Evolutionary conservation across 1,140 invertebrate genomes (phyloP).

Genomic region (Elymnias hypermnestra): DNA sequence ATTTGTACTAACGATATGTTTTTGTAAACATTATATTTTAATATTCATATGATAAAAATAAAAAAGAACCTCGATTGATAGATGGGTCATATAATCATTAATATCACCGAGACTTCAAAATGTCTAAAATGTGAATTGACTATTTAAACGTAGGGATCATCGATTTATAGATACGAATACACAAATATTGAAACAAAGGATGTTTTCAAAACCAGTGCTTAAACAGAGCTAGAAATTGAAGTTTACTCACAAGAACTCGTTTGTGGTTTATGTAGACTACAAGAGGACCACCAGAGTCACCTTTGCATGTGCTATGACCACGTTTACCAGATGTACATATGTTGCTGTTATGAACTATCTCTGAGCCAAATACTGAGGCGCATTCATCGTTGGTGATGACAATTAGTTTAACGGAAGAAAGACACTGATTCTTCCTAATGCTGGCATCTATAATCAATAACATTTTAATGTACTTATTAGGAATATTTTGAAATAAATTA

Average conservation of each 20-base stretch:
- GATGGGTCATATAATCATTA: too few species aligned
- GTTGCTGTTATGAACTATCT: conserved; percentile 15
- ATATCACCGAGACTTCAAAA: too few species aligned
- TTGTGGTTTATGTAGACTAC: conserved; percentile 20
- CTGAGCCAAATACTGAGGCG: conserved; percentile 15
- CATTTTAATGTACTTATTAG: too few species aligned
- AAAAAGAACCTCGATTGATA: too few species aligned
- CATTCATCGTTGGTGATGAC: conserved; percentile 36
- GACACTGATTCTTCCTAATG: conserved; percentile 14
- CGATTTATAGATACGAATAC: too few species aligned
- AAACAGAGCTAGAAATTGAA: not conserved
- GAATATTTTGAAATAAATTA: too few species aligned
- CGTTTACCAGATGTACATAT: conserved; percentile 31
- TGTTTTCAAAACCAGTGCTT: not conserved
- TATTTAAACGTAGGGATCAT: too few species aligned
- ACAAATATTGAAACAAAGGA: too few species aligned
- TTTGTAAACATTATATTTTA: too few species aligned
- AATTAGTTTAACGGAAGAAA: conserved; percentile 27
- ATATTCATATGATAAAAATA: too few species aligned
- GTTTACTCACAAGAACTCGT: conserved; percentile 16
- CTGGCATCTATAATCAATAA: conserved; percentile 16
- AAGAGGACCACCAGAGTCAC: conserved; percentile 72
- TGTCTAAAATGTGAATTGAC: too few species aligned
- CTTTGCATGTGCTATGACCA: conserved; percentile 28
- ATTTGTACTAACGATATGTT: too few species aligned